phyloP scores from a whole-genome alignment of 1,140 invertebrate species.

The Popillia japonica region DNA sequence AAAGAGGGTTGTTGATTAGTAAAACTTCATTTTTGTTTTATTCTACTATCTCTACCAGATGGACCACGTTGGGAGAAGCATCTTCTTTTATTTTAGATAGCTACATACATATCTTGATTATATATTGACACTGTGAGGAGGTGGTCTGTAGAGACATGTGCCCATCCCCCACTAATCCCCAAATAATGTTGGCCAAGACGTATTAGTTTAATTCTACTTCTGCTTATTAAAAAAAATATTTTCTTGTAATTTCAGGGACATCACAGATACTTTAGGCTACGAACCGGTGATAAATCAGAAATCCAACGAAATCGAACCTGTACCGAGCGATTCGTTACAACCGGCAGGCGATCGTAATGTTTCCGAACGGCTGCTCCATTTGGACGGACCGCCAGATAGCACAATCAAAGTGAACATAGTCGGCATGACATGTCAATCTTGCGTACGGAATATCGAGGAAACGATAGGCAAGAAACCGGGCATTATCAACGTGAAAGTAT shows the following conservation, averaged over 20 bases:
- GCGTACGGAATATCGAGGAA: conserved; percentile 78
- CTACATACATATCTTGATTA: no score
- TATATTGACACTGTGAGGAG: no score
- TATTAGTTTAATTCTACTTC: no score
- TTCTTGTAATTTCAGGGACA: conserved; percentile 49
- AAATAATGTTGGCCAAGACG: no score
- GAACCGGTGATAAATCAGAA: conserved; percentile 52
- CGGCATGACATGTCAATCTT: conserved; percentile 87
- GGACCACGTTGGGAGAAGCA: no score
- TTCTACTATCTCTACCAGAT: no score
- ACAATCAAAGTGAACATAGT: conserved; percentile 66
- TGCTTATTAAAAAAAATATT: no score
- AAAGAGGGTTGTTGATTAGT: no score
- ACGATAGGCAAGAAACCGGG: conserved; percentile 68
- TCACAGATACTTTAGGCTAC: conserved; percentile 53
- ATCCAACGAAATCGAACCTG: conserved; percentile 43
- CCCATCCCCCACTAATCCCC: no score
- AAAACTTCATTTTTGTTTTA: no score
- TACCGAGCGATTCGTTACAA: neutral
- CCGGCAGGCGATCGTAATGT: conserved; percentile 46
- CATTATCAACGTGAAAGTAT: conserved; percentile 72
- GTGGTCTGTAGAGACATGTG: no score
- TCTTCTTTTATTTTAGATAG: no score
- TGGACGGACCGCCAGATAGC: conserved; percentile 36
- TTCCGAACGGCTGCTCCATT: neutral